Conservation (phyloP, 2,888 invertebrate species). For the Lingula anatina region DNA sequence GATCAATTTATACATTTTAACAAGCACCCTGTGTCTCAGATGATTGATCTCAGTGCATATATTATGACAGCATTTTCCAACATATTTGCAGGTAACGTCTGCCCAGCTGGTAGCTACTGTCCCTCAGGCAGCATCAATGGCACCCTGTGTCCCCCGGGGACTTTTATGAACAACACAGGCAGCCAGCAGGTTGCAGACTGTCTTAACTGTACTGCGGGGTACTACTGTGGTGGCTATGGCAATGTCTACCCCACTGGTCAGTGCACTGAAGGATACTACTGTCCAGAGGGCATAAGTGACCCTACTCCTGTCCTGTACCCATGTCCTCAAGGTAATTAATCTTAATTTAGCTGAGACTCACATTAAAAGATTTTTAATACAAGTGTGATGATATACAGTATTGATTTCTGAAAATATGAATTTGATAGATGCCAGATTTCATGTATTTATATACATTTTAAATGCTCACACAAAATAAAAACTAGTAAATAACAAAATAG, state of each 20-base stretch:
- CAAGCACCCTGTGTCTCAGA: too few relatives aligned
- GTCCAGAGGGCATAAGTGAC: conserved; percentile 34
- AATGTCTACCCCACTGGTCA: conserved; percentile 25
- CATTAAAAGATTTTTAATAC: too few relatives aligned
- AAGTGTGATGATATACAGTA: too few relatives aligned
- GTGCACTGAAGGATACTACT: conserved; percentile 40
- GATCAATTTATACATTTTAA: too few relatives aligned
- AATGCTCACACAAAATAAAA: too few relatives aligned
- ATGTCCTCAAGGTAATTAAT: conserved; percentile 40
- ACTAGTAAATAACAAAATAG: too few relatives aligned
- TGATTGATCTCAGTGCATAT: too few relatives aligned
- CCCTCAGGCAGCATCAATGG: conserved; percentile 28
- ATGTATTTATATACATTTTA: too few relatives aligned
- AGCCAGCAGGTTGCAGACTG: conserved; percentile 29
- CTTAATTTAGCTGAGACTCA: too few relatives aligned
- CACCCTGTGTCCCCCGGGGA: conserved; percentile 39
- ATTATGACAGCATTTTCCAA: too few relatives aligned
- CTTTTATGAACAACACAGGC: conserved; percentile 38
- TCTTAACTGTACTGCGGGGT: conserved; percentile 30
- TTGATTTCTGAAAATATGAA: too few relatives aligned
- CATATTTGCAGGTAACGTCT: conserved; percentile 23
- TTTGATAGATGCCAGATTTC: too few relatives aligned
- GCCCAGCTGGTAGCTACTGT: conserved; percentile 36
- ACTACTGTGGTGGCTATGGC: conserved; percentile 42
- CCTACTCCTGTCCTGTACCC: conserved; percentile 30